A percentile compares a stretch with the other conserved stretches of the same genome.
Evolutionary conservation across 2,797 vertebrate species (phyloP).

Genomic region (Pipistrellus pipistrellus): DNA sequence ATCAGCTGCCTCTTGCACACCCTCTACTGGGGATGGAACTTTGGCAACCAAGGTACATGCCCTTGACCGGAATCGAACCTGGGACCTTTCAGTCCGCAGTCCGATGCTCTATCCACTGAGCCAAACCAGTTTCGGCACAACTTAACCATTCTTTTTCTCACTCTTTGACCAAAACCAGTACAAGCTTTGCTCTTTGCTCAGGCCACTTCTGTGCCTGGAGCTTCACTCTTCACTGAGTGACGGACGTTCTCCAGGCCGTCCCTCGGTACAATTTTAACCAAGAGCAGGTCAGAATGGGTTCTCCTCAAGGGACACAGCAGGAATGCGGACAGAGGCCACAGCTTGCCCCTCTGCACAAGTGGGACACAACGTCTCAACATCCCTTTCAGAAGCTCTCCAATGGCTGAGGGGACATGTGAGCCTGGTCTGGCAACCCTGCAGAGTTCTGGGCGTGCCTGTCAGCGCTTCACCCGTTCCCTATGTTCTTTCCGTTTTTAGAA

Average conservation of each 20-base stretch:
- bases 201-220: background rate
- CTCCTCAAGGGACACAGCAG: background rate
- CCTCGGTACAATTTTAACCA: background rate
- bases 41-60: too few relatives aligned
- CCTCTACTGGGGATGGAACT: too few relatives aligned
- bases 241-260: background rate
- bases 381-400: slow-evolving; percentile 58
- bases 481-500: slow-evolving; percentile 16
- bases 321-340: background rate
- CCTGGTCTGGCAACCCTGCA: slow-evolving; percentile 1
- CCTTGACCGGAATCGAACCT: too few relatives aligned
- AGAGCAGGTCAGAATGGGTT: background rate
- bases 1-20: too few relatives aligned
- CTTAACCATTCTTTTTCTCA: background rate
- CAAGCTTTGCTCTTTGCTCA: background rate
- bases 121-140: background rate
- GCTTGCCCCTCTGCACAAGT: background rate
- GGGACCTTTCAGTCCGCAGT: too few relatives aligned
- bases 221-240: background rate
- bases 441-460: slow-evolving; percentile 24
- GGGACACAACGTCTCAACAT: background rate
- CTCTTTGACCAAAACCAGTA: background rate
- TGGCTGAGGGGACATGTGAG: slow-evolving; percentile 27
- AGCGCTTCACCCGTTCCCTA: background rate
- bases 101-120: too few relatives aligned